Conservation (phyloP, 2,888 invertebrate genomes). For the Epirrhoe tristata region DNA sequence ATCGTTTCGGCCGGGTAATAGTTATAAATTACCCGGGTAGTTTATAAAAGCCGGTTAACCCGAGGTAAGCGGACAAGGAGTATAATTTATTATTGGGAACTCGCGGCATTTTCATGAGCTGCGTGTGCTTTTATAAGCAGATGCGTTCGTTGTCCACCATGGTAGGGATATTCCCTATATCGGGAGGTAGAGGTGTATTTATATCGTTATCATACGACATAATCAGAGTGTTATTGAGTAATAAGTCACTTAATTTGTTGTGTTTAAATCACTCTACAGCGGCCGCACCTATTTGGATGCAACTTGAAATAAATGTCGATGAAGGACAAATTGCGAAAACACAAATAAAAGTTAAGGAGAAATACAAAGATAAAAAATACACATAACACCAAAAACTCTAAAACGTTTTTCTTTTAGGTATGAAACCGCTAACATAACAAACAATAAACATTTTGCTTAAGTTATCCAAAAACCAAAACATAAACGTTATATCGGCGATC, state of each 20-base stretch:
- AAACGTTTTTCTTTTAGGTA: constrained; percentile 2
- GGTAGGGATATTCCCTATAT: not conserved
- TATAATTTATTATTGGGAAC: constrained; percentile 84
- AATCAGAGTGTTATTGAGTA: not conserved
- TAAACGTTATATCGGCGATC: constrained; percentile 83
- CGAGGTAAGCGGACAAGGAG: constrained; percentile 83
- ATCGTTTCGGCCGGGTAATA: constrained; percentile 83
- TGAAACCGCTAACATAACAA: constrained; percentile 49
- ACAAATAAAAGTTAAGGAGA: too few species aligned
- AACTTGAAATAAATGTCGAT: too few species aligned
- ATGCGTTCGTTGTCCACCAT: constrained; percentile 28
- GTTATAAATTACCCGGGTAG: constrained; percentile 85
- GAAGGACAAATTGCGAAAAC: too few species aligned
- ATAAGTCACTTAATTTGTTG: too few species aligned
- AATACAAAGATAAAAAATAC: too few species aligned
- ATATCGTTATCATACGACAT: not conserved
- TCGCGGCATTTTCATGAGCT: constrained; percentile 79
- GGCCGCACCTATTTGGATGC: too few species aligned
- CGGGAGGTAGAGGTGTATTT: not conserved
- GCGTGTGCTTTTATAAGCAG: constrained; percentile 48
- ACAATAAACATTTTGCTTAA: constrained; percentile 57
- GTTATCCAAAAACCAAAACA: constrained; percentile 76
- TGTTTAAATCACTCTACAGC: too few species aligned
- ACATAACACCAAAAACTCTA: too few species aligned
- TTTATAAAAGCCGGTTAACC: constrained; percentile 86